Evolutionary conservation across 1,140 invertebrate genomes (phyloP), one percentile per base, ranked within the genome.

Genomic region (Pantala flavescens): DNA sequence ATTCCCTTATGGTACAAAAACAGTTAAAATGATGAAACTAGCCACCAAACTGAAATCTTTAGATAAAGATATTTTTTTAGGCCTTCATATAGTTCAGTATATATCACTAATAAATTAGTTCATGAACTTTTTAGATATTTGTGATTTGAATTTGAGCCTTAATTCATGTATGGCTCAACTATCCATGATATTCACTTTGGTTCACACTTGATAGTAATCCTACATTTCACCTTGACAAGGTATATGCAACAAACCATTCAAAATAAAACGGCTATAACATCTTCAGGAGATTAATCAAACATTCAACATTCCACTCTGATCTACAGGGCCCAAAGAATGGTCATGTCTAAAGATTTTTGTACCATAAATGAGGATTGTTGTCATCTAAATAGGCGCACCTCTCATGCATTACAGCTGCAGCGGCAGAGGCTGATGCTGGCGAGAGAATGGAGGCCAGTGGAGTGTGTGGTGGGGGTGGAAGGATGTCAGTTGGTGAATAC

Each of bases 401-500:
- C 81, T 86, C 88, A 79, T 86, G 88, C 85, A 87, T 87, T 78
- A 85, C 81, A 28, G 84, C 88, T 78, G 80, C 83, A 16, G 74
- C 12, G 16, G 71, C 76, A 28, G 72, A 42, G 28, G 43, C 23
- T 24, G 36, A 49, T 5, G 71, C 49, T 12, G 71, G 74, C 1
- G 76, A 71, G 7, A 76, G 24, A 14, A 75, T 5, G 72, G 23
- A 23, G 19, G 21, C 73, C 23, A 72, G 71, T 14, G 71, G 36
- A 72, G 24, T 23, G 9, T 36, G 28, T 36, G 28, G 28, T 19
- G 49, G 49, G 49, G 49, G 49, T 76, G 80, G 87, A 78, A 81
- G 81, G 84, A 85, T 83, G 75, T 86, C 85, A 14, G 84, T 83
- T 82, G 81, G 78, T 75, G 36, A 85, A 81, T 84, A 86, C 78